Conservation (phyloP, 2,113 vertebrate genomes). For the Sorex araneus region DNA sequence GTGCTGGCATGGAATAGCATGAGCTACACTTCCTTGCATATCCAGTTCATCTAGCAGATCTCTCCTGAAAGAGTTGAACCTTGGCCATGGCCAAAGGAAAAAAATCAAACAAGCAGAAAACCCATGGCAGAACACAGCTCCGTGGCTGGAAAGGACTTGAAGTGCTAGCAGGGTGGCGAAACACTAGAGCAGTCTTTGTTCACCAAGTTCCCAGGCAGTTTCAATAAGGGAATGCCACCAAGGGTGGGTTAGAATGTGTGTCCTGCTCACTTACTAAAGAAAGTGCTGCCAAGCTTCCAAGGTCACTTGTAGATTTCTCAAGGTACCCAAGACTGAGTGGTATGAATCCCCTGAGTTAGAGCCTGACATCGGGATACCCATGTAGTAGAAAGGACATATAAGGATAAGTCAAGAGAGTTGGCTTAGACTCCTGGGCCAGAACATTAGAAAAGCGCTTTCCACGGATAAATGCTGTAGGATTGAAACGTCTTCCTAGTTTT, state of each 20-base stretch:
- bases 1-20: neutral
- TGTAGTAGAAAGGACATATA: neutral
- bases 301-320: neutral
- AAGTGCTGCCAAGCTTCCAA: neutral
- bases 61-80: neutral
- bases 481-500: neutral
- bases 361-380: neutral
- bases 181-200: neutral
- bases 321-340: neutral
- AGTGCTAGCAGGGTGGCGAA: neutral
- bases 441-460: neutral
- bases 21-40: neutral
- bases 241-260: neutral
- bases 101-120: no score
- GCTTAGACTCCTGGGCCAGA: neutral
- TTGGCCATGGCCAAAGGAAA: neutral
- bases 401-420: neutral
- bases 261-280: neutral
- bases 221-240: neutral
- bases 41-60: neutral
- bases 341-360: neutral
- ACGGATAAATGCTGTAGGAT: neutral
- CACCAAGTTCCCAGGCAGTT: neutral
- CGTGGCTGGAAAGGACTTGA: neutral
- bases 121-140: neutral